Base-by-base conservation (phyloP, 92 coral and sea anemone genomes). In the Phymanthus crucifer region DNA sequence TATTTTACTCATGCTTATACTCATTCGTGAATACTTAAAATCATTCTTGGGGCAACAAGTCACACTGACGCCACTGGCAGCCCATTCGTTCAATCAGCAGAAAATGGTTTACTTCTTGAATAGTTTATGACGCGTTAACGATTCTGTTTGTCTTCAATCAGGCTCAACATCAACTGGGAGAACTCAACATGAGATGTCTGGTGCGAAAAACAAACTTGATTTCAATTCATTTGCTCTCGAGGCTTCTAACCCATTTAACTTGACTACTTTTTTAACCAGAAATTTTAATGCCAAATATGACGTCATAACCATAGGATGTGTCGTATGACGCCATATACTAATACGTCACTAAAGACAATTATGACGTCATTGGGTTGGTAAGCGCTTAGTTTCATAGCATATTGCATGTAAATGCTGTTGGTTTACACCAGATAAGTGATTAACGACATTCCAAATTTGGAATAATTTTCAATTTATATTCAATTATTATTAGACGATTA, bases 81-180 rank as follows among this genome's bases (percentile, higher is more conserved):
- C 68, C 68, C 35, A 61, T 61, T 61, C 27, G n/a, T 54, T 54
- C 17, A 61, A 26, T 24, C 19, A 19, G 1, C 38, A 66, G 40
- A 31, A n/a, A 66, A 38, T 31, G 36, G 14, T 2, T 31, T 23
- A 66, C 19, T 31, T 16, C 21, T 38, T 19, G 9, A 36, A 7
- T 21, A 4, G 46, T 36, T 71, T 71, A n/a, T 71, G 13, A 21
- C 52, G 40, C 40, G 18, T 36, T 17, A 19, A 9, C n/a, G 27
- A 32, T 71, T 71, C 21, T 29, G 27, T 61, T 61, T 61, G 29
- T 61, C 68, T 58, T 61, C 33, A 61, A 61, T 29, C 54, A 82
- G 86, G 86, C 76, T 43, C 87, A 83, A 37, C 83, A 83, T 34
- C 82, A 69, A 7, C 57, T 83, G 54, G 71, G 64, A 48, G 24